These are phyloP conservation scores for Macaria liturata DNA, from an alignment of 2,888 invertebrate species.

Conservation along the genomic window DNA sequence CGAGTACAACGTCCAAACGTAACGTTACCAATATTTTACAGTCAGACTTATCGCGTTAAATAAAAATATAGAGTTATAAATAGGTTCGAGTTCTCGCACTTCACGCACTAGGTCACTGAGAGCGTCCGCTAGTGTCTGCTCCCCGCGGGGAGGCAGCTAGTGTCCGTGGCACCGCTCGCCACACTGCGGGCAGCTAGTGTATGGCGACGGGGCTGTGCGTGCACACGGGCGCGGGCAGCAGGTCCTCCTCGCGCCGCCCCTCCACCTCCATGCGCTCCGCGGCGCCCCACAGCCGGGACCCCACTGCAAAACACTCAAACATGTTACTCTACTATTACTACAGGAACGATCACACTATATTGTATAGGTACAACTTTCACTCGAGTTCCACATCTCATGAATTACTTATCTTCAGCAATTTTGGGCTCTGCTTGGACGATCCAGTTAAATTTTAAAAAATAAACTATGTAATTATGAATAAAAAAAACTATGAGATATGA, in stretches of 20 bases:
- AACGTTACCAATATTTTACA: conserved; percentile 73
- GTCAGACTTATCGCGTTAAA: conserved; percentile 82
- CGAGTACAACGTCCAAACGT: conserved; percentile 66
- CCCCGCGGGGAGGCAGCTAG: background rate
- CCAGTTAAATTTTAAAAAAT: too few species aligned
- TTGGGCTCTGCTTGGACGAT: too few species aligned
- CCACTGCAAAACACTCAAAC: conserved; percentile 46
- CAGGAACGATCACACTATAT: too few species aligned
- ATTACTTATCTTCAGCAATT: too few species aligned
- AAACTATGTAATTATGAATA: too few species aligned
- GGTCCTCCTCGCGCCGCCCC: conserved; percentile 76
- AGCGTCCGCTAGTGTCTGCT: background rate
- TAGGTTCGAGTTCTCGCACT: conserved; percentile 57
- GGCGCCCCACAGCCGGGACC: conserved; percentile 60
- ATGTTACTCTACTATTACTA: background rate
- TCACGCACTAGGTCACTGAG: conserved; percentile 7
- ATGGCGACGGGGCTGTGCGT: conserved; percentile 95
- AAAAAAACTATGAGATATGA: too few species aligned
- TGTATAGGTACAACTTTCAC: too few species aligned
- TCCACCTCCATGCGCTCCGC: conserved; percentile 90
- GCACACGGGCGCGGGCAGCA: conserved; percentile 90
- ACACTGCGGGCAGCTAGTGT: conserved; percentile 75
- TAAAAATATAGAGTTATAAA: conserved; percentile 81
- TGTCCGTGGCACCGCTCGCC: background rate
- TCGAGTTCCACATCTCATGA: too few species aligned